phyloP scores from a whole-genome alignment of 2,113 vertebrate genomes.

The Oriolus oriolus region DNA sequence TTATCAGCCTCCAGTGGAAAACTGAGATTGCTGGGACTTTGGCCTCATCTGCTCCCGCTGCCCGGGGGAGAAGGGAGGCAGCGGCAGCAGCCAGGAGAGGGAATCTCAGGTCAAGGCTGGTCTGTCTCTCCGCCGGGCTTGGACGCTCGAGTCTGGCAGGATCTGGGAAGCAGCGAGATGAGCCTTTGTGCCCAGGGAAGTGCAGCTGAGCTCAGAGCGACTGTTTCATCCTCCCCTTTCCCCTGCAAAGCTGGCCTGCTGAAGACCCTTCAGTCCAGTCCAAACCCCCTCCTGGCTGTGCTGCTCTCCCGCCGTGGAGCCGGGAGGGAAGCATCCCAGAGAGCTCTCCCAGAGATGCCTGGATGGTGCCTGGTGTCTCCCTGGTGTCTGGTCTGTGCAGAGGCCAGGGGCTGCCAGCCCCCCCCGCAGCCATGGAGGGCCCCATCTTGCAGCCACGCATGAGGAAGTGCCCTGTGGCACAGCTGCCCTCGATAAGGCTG shows the following conservation, averaged over 20 bases:
- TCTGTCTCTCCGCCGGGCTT: rapidly evolving
- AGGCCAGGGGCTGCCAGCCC: not conserved
- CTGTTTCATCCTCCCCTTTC: not conserved
- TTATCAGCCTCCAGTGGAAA: not conserved
- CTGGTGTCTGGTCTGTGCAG: not conserved
- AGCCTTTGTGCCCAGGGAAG: not conserved
- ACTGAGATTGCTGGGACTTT: not conserved
- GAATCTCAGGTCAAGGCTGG: constrained; percentile 24
- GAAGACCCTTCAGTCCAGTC: not conserved
- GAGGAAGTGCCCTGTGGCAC: not conserved
- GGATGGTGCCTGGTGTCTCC: rapidly evolving
- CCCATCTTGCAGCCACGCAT: not conserved
- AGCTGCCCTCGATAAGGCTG: constrained; percentile 1
- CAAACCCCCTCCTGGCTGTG: not conserved
- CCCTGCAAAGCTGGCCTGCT: not conserved
- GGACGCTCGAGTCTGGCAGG: not conserved
- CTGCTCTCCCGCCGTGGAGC: rapidly evolving
- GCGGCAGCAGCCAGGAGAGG: not conserved
- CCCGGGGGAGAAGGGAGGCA: not conserved
- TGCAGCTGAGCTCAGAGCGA: rapidly evolving
- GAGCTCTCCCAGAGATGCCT: not conserved
- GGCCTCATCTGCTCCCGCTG: constrained; percentile 28
- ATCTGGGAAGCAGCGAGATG: not conserved
- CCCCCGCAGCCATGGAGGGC: not conserved
- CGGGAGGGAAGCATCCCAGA: rapidly evolving